Conservation (phyloP, 2,113 vertebrate species). For the Protomyctophum bolini region DNA sequence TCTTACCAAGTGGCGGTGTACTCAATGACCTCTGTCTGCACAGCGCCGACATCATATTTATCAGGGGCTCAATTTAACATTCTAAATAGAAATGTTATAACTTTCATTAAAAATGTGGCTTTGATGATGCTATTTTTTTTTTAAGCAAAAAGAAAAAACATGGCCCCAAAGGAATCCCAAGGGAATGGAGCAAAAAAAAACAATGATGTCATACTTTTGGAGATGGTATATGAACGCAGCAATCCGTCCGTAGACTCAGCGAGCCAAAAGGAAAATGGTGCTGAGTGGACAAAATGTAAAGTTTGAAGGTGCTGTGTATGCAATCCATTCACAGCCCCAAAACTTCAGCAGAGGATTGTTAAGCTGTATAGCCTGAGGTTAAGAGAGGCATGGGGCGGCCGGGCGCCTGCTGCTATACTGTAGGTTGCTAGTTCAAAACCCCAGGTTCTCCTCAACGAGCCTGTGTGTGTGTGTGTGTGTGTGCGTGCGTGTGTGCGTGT, state of each 20-base stretch:
- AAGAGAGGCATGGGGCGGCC: slow-evolving; percentile 12
- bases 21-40: slow-evolving; percentile 65
- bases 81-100: slow-evolving; percentile 16
- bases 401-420: slow-evolving; percentile 23
- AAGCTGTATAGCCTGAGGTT: slow-evolving; percentile 24
- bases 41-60: slow-evolving; percentile 33
- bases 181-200: slow-evolving; percentile 16
- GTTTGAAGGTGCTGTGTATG: slow-evolving; percentile 61
- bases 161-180: background rate
- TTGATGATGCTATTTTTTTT: background rate
- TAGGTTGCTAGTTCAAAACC: slow-evolving; percentile 32
- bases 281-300: slow-evolving; percentile 59
- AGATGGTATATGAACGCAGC: slow-evolving; percentile 24
- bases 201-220: slow-evolving; percentile 66
- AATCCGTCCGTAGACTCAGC: slow-evolving; percentile 5
- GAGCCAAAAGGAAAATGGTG: slow-evolving; percentile 46
- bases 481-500: too few species aligned
- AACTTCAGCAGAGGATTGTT: slow-evolving; percentile 11
- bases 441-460: slow-evolving; percentile 14
- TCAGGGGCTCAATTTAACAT: slow-evolving; percentile 40
- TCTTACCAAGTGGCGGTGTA: slow-evolving; percentile 41
- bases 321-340: slow-evolving; percentile 40
- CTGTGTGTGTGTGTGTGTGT: too few species aligned
- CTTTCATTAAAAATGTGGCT: background rate
- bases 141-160: slow-evolving; percentile 4